phyloP scores from a whole-genome alignment of 2,888 invertebrate genomes.

The Cryptops parisi region DNA sequence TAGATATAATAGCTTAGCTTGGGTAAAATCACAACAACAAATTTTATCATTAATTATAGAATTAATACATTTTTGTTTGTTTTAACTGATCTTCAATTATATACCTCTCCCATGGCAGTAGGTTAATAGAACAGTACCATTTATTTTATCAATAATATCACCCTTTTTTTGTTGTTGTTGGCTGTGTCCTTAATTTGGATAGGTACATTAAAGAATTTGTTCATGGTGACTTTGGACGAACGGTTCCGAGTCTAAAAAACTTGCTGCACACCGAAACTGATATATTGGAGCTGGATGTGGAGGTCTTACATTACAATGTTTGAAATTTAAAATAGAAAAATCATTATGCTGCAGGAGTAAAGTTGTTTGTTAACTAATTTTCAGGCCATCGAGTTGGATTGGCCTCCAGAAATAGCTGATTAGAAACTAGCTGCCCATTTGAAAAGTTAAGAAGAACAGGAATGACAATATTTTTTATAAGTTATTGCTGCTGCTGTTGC shows the following conservation, averaged over 20 bases:
- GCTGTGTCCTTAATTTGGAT: not conserved
- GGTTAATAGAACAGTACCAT: not conserved
- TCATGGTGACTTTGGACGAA: conserved; percentile 88
- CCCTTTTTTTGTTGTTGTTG: not conserved
- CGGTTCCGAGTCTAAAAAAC: conserved; percentile 55
- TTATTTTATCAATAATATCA: conserved; percentile 4
- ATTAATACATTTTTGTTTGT: too few species aligned
- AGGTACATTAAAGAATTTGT: conserved; percentile 91
- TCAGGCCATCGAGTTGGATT: conserved; percentile 49
- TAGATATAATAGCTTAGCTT: too few species aligned
- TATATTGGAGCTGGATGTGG: conserved; percentile 83
- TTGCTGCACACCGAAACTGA: conserved; percentile 58
- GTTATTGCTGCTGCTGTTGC: too few species aligned
- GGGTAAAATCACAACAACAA: too few species aligned
- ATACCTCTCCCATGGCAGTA: too few species aligned
- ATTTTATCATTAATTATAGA: too few species aligned
- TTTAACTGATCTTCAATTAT: too few species aligned
- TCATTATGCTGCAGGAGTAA: not conserved
- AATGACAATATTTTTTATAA: too few species aligned
- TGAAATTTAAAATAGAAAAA: not conserved
- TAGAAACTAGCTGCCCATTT: too few species aligned
- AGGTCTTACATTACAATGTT: conserved; percentile 26
- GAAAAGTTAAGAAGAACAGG: too few species aligned
- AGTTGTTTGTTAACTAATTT: conserved; percentile 10
- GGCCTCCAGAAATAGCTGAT: conserved; percentile 41